Conservation (phyloP, 1,140 invertebrate genomes). For the Antheraea pernyi region DNA sequence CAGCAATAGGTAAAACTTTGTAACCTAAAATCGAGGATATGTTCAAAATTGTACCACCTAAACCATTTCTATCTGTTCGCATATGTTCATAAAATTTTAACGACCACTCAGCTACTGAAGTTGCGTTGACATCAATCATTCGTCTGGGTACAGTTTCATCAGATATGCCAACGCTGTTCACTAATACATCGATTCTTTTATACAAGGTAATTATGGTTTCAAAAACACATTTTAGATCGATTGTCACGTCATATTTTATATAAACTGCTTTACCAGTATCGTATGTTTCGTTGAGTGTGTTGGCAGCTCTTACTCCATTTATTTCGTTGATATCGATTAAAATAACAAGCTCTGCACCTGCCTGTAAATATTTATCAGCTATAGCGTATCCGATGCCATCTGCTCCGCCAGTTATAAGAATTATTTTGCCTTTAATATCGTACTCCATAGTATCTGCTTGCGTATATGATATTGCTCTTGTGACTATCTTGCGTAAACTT, state of each 20-base stretch:
- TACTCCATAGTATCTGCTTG: slow-evolving; percentile 27
- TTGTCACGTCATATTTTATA: slow-evolving; percentile 8
- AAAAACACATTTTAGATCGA: slow-evolving; percentile 7
- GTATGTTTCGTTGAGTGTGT: not conserved
- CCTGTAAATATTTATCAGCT: slow-evolving; percentile 38
- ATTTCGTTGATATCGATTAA: slow-evolving; percentile 58
- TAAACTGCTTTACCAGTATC: not conserved
- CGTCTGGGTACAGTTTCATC: not conserved
- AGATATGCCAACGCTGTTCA: slow-evolving; percentile 9
- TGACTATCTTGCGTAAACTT: too few species aligned
- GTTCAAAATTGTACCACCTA: slow-evolving; percentile 11
- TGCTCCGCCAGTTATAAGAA: slow-evolving; percentile 44
- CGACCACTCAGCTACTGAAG: not conserved
- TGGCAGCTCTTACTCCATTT: not conserved
- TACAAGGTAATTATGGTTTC: slow-evolving; percentile 18
- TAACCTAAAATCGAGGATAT: too few species aligned
- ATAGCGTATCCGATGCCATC: slow-evolving; percentile 42
- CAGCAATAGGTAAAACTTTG: too few species aligned
- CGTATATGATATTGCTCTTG: too few species aligned
- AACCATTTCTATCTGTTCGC: slow-evolving; percentile 7
- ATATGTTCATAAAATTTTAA: slow-evolving; percentile 8
- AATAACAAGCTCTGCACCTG: slow-evolving; percentile 38
- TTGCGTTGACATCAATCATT: slow-evolving; percentile 2
- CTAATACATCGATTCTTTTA: slow-evolving; percentile 6
- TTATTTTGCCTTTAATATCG: slow-evolving; percentile 37